These are phyloP conservation scores for Omphaloscelis lunosa DNA, from an alignment of 2,888 invertebrate species.

Conservation along the genomic window DNA sequence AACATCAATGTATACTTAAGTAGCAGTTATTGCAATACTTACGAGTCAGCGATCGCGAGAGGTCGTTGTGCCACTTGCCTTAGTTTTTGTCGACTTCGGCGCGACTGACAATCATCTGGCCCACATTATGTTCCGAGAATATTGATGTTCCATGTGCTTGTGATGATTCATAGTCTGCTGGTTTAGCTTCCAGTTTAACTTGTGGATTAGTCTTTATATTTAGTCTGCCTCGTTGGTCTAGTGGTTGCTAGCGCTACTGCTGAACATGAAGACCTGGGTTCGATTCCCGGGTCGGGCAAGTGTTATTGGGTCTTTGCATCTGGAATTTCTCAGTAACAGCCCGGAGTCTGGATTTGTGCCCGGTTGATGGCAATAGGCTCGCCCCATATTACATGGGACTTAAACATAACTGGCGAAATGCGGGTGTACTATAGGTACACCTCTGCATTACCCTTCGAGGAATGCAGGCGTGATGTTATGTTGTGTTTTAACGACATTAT, in stretches of 20 bases:
- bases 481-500: not conserved
- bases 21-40: slow-evolving; percentile 34
- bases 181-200: slow-evolving; percentile 1
- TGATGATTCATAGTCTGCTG: slow-evolving; percentile 18
- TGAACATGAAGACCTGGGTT: too few relatives aligned
- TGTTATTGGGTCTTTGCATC: too few relatives aligned
- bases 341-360: too few relatives aligned
- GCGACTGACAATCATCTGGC: slow-evolving; percentile 41
- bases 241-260: too few relatives aligned
- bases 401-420: too few relatives aligned
- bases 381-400: too few relatives aligned
- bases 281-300: too few relatives aligned
- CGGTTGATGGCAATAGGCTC: too few relatives aligned
- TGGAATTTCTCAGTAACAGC: too few relatives aligned
- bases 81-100: slow-evolving; percentile 45
- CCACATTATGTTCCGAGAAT: slow-evolving; percentile 40
- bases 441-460: too few relatives aligned
- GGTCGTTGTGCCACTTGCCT: slow-evolving; percentile 51
- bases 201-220: not conserved
- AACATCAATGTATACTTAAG: slow-evolving; percentile 9
- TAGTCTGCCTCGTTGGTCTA: not conserved
- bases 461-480: too few relatives aligned
- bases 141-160: slow-evolving; percentile 45
- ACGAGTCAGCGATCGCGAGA: slow-evolving; percentile 33
- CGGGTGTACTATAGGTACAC: too few relatives aligned